Conservation (phyloP, 2,113 vertebrate species). For the Brienomyrus brachyistius region DNA sequence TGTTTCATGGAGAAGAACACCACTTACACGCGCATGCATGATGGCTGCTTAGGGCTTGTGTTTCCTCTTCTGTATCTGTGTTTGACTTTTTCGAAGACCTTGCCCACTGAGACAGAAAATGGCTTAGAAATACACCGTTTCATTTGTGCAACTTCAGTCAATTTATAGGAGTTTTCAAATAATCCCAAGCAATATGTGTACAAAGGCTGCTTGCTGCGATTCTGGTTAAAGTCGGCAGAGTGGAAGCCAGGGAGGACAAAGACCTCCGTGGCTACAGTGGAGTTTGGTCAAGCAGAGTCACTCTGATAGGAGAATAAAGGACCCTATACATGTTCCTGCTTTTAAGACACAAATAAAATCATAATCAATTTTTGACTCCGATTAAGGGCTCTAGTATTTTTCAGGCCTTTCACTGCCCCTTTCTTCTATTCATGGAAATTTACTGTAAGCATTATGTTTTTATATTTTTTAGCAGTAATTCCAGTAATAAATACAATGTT, state of each 20-base stretch:
- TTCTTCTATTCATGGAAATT: neutral
- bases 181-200: neutral
- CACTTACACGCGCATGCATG: neutral
- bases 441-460: neutral
- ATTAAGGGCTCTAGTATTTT: neutral
- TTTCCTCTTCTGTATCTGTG: neutral
- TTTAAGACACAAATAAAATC: neutral
- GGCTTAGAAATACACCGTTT: neutral
- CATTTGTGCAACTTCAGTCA: neutral
- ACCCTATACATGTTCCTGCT: neutral
- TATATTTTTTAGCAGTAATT: neutral
- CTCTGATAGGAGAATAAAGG: neutral
- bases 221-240: neutral
- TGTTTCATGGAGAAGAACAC: neutral
- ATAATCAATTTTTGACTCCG: neutral
- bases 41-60: neutral
- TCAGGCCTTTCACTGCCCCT: neutral
- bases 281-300: neutral
- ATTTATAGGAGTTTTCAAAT: neutral
- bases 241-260: neutral
- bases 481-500: neutral
- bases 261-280: neutral
- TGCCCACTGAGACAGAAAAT: neutral
- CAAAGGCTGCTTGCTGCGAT: neutral
- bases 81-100: neutral